phyloP scores from a whole-genome alignment of 2,797 vertebrate genomes.

The Coregonus sp. region DNA sequence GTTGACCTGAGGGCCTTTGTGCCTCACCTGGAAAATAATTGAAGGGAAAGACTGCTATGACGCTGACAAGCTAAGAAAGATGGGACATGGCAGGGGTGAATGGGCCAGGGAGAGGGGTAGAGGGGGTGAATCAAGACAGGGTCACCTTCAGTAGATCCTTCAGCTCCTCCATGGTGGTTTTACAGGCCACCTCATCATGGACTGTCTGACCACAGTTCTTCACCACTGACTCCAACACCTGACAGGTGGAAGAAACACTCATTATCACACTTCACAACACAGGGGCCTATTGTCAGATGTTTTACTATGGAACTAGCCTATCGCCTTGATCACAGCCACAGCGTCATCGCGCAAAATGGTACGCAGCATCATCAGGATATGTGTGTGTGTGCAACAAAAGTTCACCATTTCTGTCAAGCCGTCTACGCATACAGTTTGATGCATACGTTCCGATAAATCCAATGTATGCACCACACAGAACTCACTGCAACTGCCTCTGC shows the following conservation, averaged over 20 bases:
- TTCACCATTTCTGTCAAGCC: no score
- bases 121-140: not conserved
- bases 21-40: no score
- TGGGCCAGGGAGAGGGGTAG: no score
- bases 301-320: no score
- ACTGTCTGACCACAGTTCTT: constrained; percentile 98
- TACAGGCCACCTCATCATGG: constrained; percentile 96
- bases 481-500: no score
- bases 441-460: no score
- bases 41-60: not conserved
- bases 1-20: not conserved
- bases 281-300: not conserved
- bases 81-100: not conserved
- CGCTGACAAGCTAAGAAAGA: not conserved
- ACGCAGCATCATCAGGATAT: no score
- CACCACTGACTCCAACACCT: constrained; percentile 97
- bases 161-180: constrained; percentile 97
- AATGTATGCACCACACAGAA: no score
- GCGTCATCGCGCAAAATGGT: no score
- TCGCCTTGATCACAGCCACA: no score
- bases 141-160: constrained; percentile 95
- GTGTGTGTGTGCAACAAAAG: no score
- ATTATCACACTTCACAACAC: not conserved
- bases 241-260: not conserved
- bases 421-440: no score